Percentiles rank a stretch among this genome's conserved stretches.
These are phyloP conservation scores for Platichthys flesus DNA, from an alignment of 2,113 vertebrate genomes.

Conservation along the genomic window DNA sequence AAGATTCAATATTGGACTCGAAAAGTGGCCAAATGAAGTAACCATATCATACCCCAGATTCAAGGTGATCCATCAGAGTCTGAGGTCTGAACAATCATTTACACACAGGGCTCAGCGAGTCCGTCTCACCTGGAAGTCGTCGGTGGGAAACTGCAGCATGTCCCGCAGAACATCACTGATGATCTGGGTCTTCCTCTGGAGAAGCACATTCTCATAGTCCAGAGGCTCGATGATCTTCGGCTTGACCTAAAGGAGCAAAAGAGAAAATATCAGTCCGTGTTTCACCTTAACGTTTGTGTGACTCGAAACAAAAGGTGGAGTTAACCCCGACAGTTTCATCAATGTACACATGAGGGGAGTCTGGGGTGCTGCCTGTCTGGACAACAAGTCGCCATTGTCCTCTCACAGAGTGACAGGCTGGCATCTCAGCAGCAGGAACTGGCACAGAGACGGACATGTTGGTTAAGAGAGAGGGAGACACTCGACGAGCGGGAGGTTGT, in stretches of 20 bases:
- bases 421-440: constrained; percentile 34
- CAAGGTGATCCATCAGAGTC: no score
- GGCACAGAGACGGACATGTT: constrained; percentile 41
- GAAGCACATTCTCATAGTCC: constrained; percentile 94
- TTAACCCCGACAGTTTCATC: background rate
- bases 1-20: no score
- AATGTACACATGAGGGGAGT: constrained; percentile 10
- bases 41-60: no score
- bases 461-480: constrained; percentile 34
- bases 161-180: constrained; percentile 92
- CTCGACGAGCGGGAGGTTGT: constrained; percentile 19
- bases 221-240: constrained; percentile 97
- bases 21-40: no score
- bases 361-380: constrained; percentile 18
- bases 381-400: constrained; percentile 68
- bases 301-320: no score
- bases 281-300: no score
- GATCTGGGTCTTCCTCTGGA: constrained; percentile 97
- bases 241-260: constrained; percentile 86
- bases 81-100: background rate
- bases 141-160: constrained; percentile 95
- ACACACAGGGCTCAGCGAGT: background rate
- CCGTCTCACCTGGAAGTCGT: constrained; percentile 92
- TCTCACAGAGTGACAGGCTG: background rate
- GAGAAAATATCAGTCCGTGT: constrained; percentile 1